Evolutionary conservation across 2,113 vertebrate species (phyloP).

Genomic region (Microcebus murinus): DNA sequence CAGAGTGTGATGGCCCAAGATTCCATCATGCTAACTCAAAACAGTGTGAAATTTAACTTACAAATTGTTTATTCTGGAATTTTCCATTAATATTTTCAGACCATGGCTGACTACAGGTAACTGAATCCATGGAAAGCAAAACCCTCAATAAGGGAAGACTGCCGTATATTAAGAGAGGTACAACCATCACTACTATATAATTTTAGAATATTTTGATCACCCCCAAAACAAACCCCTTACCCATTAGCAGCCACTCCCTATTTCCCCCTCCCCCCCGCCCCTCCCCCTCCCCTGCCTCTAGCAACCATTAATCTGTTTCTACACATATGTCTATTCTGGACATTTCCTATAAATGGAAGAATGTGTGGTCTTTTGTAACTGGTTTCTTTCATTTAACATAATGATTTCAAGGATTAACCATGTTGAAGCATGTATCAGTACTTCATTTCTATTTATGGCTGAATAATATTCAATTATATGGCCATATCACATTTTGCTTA

Average conservation of each 20-base stretch:
- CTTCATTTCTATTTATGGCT: not conserved
- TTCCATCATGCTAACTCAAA: not conserved
- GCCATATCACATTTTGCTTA: not conserved
- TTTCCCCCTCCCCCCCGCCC: not conserved
- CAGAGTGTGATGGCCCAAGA: not conserved
- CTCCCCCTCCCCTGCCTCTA: no score
- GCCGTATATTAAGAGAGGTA: not conserved
- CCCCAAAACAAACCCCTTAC: not conserved
- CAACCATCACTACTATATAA: not conserved
- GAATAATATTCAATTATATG: not conserved
- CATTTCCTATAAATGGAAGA: not conserved
- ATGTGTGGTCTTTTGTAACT: not conserved
- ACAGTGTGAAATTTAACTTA: not conserved
- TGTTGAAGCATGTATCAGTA: not conserved
- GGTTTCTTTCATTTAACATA: not conserved
- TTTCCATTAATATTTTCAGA: not conserved
- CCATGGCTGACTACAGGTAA: no score
- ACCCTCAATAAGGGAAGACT: not conserved
- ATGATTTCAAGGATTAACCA: not conserved
- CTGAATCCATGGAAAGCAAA: not conserved
- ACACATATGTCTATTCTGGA: not conserved
- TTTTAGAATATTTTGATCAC: not conserved
- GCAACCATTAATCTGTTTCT: not conserved
- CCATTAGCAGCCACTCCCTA: not conserved
- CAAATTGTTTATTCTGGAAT: not conserved